Evolutionary conservation across 2,113 vertebrate genomes (phyloP), one percentile per base, ranked within the genome.

Genomic region (Picathartes gymnocephalus): DNA sequence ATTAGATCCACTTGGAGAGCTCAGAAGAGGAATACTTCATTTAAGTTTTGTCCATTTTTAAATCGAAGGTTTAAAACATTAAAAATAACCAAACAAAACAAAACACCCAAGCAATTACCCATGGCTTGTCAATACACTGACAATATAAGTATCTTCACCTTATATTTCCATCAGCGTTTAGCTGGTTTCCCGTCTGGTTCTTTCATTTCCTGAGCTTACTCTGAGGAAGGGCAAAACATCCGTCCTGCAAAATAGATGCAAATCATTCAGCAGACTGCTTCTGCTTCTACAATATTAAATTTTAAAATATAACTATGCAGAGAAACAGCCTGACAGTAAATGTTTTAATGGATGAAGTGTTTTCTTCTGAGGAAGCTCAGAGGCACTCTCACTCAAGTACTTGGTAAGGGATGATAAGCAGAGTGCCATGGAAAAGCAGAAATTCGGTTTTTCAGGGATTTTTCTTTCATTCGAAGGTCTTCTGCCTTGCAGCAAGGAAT

Each of bases 161-260:
- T 92, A 16, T 85, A 91, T 97, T 97, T 97, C 74, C 96, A 97
- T 95, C 96, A 96, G 90, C n/a, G 0, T 96, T 98, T 95, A 97
- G 95, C 92, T 95, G 58, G 93, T 96, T 98, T 98, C 98, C 97
- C 98, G 96, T 96, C 92, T 70, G 92, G 22, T 97, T 97, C 95
- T 88, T 95, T 96, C 95, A 96, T 97, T 98, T 98, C 97, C 97
- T 98, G 97, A 96, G 81, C 95, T 97, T 96, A 80, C 83, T 95
- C 94, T 90, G 90, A 97, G 97, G 93, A 97, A 97, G 86, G 10
- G 81, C 72, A 97, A 97, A 97, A 97, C 96, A 97, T 97, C 96
- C 96, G 88, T 95, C 97, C 96, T 96, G 92, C 88, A 95, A 96
- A 97, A 96, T 83, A 95, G 79, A 93, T 89, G 94, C 86, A 96